Evolutionary conservation across 2,888 invertebrate species (phyloP).

Genomic region (Drosophila bunnanda): DNA sequence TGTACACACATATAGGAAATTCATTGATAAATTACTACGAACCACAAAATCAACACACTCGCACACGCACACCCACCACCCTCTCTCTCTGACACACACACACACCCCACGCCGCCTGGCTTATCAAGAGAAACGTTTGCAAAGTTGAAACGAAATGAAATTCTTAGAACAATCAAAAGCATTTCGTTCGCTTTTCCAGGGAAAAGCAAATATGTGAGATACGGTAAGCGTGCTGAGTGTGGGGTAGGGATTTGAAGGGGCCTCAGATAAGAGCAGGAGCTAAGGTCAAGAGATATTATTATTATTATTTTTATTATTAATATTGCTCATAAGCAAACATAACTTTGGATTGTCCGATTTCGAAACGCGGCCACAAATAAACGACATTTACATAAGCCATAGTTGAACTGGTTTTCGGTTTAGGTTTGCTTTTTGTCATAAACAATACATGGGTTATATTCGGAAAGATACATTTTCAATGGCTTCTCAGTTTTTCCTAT

Average conservation of each 20-base stretch:
- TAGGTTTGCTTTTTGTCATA: constrained; percentile 20
- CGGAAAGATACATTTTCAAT: constrained; percentile 7
- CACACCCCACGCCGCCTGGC: constrained; percentile 2
- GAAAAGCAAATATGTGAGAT: constrained; percentile 69
- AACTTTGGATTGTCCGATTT: constrained; percentile 4
- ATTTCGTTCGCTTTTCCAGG: constrained; percentile 65
- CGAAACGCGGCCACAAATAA: constrained; percentile 27
- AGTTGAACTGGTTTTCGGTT: constrained; percentile 38
- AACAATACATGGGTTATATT: constrained; percentile 3
- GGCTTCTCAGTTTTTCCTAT: constrained; percentile 1
- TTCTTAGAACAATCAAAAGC: constrained; percentile 78
- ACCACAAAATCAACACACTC: constrained; percentile 40
- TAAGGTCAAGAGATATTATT: constrained; percentile 39
- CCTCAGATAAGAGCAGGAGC: constrained; percentile 32
- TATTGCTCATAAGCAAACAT: constrained; percentile 27
- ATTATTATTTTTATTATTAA: constrained; percentile 9
- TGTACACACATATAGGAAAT: constrained; percentile 43
- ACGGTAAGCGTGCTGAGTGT: constrained; percentile 23
- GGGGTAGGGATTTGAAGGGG: constrained; percentile 1
- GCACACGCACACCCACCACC: constrained; percentile 7
- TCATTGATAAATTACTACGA: constrained; percentile 74
- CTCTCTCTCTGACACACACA: constrained; percentile 15
- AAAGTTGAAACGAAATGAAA: constrained; percentile 65
- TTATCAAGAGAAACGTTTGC: constrained; percentile 54
- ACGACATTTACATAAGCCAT: constrained; percentile 28